These are phyloP conservation scores for Notodonta dromedarius DNA, from an alignment of 2,888 invertebrate species.

Conservation along the genomic window DNA sequence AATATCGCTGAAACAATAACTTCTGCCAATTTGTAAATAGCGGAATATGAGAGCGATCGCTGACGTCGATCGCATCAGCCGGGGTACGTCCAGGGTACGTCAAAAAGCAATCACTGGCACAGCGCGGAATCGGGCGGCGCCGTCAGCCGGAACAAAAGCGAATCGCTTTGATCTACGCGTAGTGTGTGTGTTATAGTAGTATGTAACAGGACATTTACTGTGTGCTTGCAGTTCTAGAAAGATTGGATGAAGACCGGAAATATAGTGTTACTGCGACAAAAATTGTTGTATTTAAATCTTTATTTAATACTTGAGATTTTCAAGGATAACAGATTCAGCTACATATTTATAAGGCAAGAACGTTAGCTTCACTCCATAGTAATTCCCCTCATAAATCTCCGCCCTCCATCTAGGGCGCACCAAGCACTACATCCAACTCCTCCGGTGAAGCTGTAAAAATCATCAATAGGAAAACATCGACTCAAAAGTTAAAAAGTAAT, in stretches of 20 bases:
- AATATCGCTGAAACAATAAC: slow-evolving; percentile 40
- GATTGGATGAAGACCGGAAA: neutral
- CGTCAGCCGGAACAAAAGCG: slow-evolving; percentile 73
- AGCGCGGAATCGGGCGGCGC: slow-evolving; percentile 67
- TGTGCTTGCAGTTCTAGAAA: neutral
- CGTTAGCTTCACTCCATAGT: too few relatives aligned
- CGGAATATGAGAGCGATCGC: slow-evolving; percentile 26
- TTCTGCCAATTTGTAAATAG: slow-evolving; percentile 41
- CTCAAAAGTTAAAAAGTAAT: too few relatives aligned
- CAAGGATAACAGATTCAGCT: too few relatives aligned
- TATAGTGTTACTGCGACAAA: too few relatives aligned
- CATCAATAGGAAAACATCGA: too few relatives aligned
- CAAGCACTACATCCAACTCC: too few relatives aligned
- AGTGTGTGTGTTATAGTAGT: slow-evolving; percentile 39
- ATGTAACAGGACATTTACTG: slow-evolving; percentile 23
- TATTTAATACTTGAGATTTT: too few relatives aligned
- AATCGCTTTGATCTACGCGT: slow-evolving; percentile 70
- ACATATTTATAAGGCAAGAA: too few relatives aligned
- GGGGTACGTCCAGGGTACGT: slow-evolving; percentile 53
- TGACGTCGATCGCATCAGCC: slow-evolving; percentile 43
- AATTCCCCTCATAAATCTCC: too few relatives aligned
- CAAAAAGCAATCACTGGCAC: slow-evolving; percentile 74
- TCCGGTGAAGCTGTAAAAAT: too few relatives aligned
- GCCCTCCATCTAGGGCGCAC: too few relatives aligned
- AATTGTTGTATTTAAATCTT: too few relatives aligned